phyloP scores from a whole-genome alignment of 2,797 vertebrate genomes.

The Rhyacichthys aspro region DNA sequence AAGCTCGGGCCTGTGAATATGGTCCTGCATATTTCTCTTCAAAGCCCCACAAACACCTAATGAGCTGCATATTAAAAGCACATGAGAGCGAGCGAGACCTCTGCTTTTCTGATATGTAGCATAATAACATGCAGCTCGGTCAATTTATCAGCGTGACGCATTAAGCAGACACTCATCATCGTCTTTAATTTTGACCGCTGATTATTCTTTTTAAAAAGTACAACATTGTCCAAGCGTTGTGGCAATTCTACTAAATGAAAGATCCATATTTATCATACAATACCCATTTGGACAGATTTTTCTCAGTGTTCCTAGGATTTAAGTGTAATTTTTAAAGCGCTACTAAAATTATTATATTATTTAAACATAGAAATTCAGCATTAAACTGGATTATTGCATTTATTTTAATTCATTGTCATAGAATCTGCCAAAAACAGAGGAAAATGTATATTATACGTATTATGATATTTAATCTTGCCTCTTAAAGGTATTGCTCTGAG shows the following conservation, averaged over 20 bases:
- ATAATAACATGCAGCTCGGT: constrained; percentile 3
- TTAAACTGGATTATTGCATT: too few relatives aligned
- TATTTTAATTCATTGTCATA: too few relatives aligned
- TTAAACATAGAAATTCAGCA: too few relatives aligned
- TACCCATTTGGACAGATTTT: background rate
- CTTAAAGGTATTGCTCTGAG: too few relatives aligned
- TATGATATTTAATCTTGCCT: too few relatives aligned
- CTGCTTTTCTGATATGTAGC: constrained; percentile 6
- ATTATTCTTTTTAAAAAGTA: constrained; percentile 13
- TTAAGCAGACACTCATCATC: background rate
- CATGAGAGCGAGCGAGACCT: constrained; percentile 4
- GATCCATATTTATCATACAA: background rate
- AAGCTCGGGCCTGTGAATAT: constrained; percentile 87
- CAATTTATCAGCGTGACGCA: constrained; percentile 23
- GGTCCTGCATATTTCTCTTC: constrained; percentile 90
- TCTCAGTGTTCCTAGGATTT: background rate
- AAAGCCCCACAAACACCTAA: constrained; percentile 86
- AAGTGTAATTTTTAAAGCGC: background rate
- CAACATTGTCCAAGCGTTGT: background rate
- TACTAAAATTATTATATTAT: background rate
- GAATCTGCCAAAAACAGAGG: too few relatives aligned
- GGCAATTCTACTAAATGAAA: constrained; percentile 2
- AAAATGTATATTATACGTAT: too few relatives aligned
- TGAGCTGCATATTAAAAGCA: constrained; percentile 37
- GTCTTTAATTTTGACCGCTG: background rate